phyloP scores from a whole-genome alignment of 2,797 vertebrate species.

The Distichodus sexfasciatus region DNA sequence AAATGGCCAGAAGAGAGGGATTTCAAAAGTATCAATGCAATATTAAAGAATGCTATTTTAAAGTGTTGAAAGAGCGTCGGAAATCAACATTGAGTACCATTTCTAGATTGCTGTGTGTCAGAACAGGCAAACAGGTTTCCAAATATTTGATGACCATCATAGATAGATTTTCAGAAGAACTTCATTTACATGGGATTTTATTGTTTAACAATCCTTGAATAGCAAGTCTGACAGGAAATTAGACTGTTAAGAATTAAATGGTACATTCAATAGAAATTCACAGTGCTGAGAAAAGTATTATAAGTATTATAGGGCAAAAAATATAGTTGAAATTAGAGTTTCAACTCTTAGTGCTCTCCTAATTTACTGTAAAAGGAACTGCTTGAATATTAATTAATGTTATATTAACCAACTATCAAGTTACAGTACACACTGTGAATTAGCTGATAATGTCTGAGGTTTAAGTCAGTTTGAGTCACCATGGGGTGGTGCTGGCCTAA shows the following conservation, averaged over 20 bases:
- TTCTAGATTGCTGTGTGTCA: too few species aligned
- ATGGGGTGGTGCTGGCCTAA: too few species aligned
- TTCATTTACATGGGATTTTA: neutral
- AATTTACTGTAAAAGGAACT: too few species aligned
- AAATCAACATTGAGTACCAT: too few species aligned
- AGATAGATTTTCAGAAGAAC: neutral
- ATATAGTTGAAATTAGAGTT: too few species aligned
- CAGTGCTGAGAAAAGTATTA: neutral
- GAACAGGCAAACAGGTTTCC: neutral
- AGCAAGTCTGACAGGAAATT: neutral
- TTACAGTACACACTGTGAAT: neutral
- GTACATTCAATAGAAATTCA: neutral
- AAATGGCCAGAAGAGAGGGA: neutral
- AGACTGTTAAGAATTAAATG: neutral
- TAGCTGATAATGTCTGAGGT: neutral
- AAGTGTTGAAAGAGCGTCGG: neutral
- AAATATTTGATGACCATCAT: neutral
- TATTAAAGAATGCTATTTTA: neutral
- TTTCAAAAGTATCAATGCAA: neutral
- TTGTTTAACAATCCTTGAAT: neutral
- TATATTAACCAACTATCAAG: neutral
- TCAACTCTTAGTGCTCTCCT: neutral
- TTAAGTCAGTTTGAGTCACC: too few species aligned
- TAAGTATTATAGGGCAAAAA: too few species aligned
- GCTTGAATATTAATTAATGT: neutral